Evolutionary conservation across 2,113 vertebrate genomes (phyloP).

Genomic region (Penelope pileata): DNA sequence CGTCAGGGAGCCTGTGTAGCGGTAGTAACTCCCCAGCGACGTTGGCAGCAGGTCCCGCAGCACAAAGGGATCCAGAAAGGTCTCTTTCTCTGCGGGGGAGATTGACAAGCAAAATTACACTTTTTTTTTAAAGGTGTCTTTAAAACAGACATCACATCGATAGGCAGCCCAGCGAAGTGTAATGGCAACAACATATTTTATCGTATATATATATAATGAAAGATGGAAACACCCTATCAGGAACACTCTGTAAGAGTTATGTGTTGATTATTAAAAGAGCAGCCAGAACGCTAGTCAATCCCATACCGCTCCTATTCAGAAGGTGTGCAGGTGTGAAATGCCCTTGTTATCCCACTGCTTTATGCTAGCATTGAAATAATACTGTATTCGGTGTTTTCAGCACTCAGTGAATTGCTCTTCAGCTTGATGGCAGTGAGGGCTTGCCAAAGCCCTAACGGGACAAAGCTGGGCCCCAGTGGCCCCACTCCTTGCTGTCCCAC

Average conservation of each 20-base stretch:
- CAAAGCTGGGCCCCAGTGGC: fast-evolving
- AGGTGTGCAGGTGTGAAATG: not conserved
- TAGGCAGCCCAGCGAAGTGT: slow-evolving; percentile 52
- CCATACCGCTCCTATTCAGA: not conserved
- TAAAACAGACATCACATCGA: slow-evolving; percentile 27
- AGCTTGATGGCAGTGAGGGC: not conserved
- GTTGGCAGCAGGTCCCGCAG: slow-evolving; percentile 90
- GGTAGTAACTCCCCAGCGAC: slow-evolving; percentile 90
- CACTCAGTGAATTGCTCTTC: not conserved
- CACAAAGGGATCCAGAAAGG: slow-evolving; percentile 94
- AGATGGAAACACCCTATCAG: not conserved
- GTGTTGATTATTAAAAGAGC: slow-evolving; percentile 33
- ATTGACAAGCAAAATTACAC: slow-evolving; percentile 47
- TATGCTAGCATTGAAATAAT: not conserved
- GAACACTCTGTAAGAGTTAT: not conserved
- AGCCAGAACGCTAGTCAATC: slow-evolving; percentile 23
- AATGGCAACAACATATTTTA: slow-evolving; percentile 45
- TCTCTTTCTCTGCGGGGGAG: slow-evolving; percentile 91
- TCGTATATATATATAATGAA: not conserved
- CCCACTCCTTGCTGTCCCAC: not conserved
- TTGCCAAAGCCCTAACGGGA: not conserved
- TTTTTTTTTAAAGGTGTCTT: not conserved
- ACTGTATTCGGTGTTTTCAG: not conserved
- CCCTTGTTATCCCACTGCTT: not conserved
- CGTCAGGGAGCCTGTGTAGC: slow-evolving; percentile 93